Conservation (phyloP, 1,140 invertebrate genomes). For the Euura lappo region DNA sequence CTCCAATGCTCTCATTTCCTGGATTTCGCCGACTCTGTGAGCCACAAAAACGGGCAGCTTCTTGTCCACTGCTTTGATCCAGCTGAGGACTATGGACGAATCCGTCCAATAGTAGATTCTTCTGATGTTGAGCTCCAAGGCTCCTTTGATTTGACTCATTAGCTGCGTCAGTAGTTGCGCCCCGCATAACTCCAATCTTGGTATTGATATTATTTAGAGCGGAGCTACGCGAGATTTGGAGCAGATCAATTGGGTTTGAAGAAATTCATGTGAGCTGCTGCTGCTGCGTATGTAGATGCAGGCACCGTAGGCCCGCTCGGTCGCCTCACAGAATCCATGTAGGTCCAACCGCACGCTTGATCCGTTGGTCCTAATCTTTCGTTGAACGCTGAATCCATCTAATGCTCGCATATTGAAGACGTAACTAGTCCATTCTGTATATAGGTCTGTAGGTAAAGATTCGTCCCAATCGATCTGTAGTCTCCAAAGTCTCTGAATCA, state of each 20-base stretch:
- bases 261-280: too few species aligned
- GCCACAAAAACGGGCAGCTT: constrained; percentile 38
- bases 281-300: constrained; percentile 21
- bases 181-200: constrained; percentile 19
- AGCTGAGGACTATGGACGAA: constrained; percentile 10
- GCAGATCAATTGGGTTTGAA: constrained; percentile 18
- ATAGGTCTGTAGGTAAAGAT: constrained; percentile 24
- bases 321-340: constrained; percentile 40
- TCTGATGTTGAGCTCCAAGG: too few species aligned
- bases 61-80: constrained; percentile 35
- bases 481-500: constrained; percentile 45
- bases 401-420: constrained; percentile 4
- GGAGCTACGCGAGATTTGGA: constrained; percentile 34
- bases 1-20: constrained; percentile 23
- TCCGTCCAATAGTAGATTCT: too few species aligned
- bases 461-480: constrained; percentile 43
- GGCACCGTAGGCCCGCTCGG: constrained; percentile 30
- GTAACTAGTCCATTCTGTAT: constrained; percentile 25
- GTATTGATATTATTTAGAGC: constrained; percentile 19
- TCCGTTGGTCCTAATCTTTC: neutral
- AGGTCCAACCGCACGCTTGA: constrained; percentile 20
- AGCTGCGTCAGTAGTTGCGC: constrained; percentile 18
- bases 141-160: too few species aligned
- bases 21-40: constrained; percentile 46
- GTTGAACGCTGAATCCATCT: constrained; percentile 20